Conservation (phyloP, 2,797 vertebrate species). For the Mus spretus region DNA sequence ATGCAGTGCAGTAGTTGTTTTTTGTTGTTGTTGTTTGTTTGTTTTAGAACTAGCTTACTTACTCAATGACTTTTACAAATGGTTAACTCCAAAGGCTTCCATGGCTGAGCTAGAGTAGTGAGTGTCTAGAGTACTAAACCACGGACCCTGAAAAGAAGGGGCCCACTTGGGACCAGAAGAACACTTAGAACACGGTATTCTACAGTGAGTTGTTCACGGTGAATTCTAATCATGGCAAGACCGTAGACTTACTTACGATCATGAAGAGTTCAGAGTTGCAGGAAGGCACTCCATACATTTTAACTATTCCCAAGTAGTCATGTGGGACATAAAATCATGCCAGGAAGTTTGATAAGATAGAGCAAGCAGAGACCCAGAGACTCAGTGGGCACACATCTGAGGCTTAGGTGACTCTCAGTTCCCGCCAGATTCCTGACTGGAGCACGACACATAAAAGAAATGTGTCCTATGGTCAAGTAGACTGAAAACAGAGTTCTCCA, state of each 20-base stretch:
- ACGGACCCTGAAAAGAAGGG: conserved; percentile 11
- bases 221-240: neutral
- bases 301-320: conserved; percentile 14
- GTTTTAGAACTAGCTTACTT: conserved; percentile 21
- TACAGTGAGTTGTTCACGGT: neutral
- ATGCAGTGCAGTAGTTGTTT: neutral
- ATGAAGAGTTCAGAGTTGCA: neutral
- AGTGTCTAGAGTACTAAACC: neutral
- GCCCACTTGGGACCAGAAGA: neutral
- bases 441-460: no score
- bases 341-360: no score
- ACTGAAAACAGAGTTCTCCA: no score
- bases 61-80: neutral
- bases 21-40: conserved; percentile 1
- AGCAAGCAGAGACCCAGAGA: no score
- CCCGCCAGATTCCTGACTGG: no score
- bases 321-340: no score
- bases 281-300: neutral
- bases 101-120: neutral
- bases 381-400: no score
- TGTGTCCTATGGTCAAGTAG: no score
- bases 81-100: neutral
- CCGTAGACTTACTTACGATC: neutral
- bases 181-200: neutral
- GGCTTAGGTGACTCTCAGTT: no score